Conservation (phyloP, 1,140 invertebrate genomes). For the Pseudoatta argentina region DNA sequence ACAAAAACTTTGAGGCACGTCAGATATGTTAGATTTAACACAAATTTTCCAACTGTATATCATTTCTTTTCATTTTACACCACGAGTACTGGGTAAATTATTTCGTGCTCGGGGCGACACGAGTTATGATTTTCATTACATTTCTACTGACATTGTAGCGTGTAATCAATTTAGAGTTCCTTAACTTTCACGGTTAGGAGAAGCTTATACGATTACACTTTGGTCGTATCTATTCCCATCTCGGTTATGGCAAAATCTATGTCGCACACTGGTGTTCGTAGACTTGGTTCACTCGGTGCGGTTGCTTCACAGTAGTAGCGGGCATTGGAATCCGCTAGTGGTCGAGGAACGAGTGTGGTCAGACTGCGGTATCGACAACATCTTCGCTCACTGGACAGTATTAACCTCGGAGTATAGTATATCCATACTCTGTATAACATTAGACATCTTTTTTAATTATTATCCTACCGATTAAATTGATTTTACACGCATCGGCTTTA, state of each 20-base stretch:
- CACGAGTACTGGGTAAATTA: not conserved
- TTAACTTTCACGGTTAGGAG: conserved; percentile 28
- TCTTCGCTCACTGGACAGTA: conserved; percentile 39
- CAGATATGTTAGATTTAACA: too few relatives aligned
- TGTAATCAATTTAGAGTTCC: conserved; percentile 52
- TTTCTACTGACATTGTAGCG: conserved; percentile 21
- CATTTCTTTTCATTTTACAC: not conserved
- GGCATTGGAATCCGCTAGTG: conserved; percentile 53
- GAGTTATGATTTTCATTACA: conserved; percentile 42
- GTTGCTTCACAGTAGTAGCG: conserved; percentile 36
- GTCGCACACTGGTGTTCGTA: conserved; percentile 2
- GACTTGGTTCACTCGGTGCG: not conserved
- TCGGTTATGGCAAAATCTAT: conserved; percentile 59
- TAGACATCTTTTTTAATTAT: not conserved
- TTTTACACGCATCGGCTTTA: not conserved
- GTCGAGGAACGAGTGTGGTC: conserved; percentile 48
- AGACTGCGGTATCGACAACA: conserved; percentile 17
- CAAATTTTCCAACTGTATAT: too few relatives aligned
- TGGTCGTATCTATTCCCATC: conserved; percentile 51
- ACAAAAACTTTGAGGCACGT: too few relatives aligned
- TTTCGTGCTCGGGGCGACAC: not conserved
- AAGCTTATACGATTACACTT: conserved; percentile 58
- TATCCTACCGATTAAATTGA: not conserved
- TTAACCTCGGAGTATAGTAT: not conserved
- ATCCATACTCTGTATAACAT: not conserved